phyloP scores from a whole-genome alignment of 64 coral and sea anemone species.

The Platygyra sinensis region DNA sequence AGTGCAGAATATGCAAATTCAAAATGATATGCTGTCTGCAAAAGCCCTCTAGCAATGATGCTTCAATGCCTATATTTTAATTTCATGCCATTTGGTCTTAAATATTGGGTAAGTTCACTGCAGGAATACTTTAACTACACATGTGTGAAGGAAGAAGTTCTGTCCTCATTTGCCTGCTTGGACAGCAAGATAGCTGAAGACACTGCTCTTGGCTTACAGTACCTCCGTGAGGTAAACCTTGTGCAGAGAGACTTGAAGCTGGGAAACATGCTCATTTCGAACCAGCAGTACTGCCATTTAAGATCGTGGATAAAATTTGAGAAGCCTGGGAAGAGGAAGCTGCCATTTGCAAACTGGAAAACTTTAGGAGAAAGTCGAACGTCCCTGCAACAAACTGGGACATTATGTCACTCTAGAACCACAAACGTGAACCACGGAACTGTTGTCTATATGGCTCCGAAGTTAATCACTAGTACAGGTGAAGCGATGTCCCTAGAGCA shows the following conservation, averaged over 20 bases:
- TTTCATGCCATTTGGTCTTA: conserved; percentile 50
- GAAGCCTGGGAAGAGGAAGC: conserved; percentile 23
- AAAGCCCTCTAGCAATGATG: conserved; percentile 62
- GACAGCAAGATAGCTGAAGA: conserved; percentile 53
- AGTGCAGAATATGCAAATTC: too few relatives aligned
- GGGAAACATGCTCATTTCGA: conserved; percentile 71
- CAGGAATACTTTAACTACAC: conserved; percentile 57
- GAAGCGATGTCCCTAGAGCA: conserved; percentile 50
- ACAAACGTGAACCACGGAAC: conserved; percentile 55
- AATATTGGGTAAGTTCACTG: conserved; percentile 47
- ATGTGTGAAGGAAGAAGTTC: not conserved
- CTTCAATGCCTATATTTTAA: conserved; percentile 64
- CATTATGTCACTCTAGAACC: conserved; percentile 50
- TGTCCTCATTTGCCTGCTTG: not conserved
- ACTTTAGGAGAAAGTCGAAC: conserved; percentile 77
- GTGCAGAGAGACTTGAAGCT: conserved; percentile 78
- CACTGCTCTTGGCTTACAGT: conserved; percentile 36
- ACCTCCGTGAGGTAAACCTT: conserved; percentile 39
- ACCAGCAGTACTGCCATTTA: too few relatives aligned
- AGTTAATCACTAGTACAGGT: conserved; percentile 5
- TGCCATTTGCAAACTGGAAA: conserved; percentile 55
- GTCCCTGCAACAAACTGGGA: conserved; percentile 41
- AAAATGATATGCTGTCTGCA: conserved; percentile 56
- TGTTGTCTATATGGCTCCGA: conserved; percentile 59
- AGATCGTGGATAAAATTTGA: conserved; percentile 10